A percentile compares a stretch with the other conserved stretches of the same genome.
Conservation (phyloP, 1,140 invertebrate species). For the Eurosta solidaginis region DNA sequence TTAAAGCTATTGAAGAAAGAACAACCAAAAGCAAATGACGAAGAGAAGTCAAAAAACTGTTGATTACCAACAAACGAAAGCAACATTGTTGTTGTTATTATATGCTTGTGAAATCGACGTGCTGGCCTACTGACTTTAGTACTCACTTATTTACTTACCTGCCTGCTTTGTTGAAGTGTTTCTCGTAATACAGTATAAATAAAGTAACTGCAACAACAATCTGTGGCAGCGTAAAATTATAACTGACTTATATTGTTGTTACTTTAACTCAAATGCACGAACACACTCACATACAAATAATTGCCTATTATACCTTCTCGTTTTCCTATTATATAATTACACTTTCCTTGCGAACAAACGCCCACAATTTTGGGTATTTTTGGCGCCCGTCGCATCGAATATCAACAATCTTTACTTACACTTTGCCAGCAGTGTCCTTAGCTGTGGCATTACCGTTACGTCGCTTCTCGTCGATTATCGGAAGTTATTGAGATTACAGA, state of each 20-base stretch:
- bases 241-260: neutral
- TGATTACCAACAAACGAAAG: neutral
- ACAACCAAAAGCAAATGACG: neutral
- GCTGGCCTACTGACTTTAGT: neutral
- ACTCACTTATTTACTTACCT: neutral
- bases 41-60: neutral
- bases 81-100: neutral
- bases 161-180: neutral
- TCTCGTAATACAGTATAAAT: neutral
- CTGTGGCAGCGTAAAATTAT: neutral
- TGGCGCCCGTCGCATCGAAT: neutral
- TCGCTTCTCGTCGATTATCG: conserved; percentile 11
- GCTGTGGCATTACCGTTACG: neutral
- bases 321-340: too few species aligned
- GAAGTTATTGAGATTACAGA: conserved; percentile 20
- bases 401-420: neutral
- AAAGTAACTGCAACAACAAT: neutral
- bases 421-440: too few species aligned
- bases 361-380: neutral
- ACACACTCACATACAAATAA: too few species aligned
- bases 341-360: neutral
- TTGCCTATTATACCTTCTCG: neutral
- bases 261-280: too few species aligned
- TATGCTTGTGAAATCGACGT: neutral
- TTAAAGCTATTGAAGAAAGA: neutral